Evolutionary conservation across 2,888 invertebrate species (phyloP).

Genomic region (Melinopterus prodromus): DNA sequence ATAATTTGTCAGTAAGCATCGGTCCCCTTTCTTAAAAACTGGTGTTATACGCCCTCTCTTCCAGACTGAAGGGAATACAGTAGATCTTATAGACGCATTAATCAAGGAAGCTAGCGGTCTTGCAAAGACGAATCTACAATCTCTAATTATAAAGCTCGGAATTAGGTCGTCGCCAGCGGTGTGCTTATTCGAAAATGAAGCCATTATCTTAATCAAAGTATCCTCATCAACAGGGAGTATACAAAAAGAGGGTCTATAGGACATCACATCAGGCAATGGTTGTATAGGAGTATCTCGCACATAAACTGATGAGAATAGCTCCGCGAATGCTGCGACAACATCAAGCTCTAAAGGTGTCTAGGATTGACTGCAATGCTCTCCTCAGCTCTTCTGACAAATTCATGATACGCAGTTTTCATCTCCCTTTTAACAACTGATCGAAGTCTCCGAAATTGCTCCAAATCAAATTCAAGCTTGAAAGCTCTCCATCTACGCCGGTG

Average conservation of each 20-base stretch:
- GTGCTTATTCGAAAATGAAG: background rate
- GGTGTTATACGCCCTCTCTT: conserved; percentile 30
- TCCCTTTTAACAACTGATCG: background rate
- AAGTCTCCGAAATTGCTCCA: background rate
- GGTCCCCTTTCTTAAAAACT: conserved; percentile 29
- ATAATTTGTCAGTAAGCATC: conserved; percentile 24
- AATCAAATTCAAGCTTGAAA: background rate
- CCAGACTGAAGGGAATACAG: conserved; percentile 12
- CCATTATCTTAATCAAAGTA: background rate
- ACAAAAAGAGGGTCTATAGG: background rate
- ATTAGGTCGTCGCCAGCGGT: conserved; percentile 5
- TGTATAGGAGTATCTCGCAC: no score
- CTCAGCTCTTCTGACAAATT: background rate
- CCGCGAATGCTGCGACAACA: background rate
- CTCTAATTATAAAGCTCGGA: background rate
- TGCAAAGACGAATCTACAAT: conserved; percentile 5
- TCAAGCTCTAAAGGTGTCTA: background rate
- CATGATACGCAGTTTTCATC: conserved; percentile 5
- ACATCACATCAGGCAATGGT: background rate
- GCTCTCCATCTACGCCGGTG: background rate
- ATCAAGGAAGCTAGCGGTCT: conserved; percentile 9
- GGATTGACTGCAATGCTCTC: background rate
- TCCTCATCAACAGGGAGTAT: background rate
- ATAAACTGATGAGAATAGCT: background rate
- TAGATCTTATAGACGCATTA: conserved; percentile 7